Evolutionary conservation across 2,888 invertebrate species (phyloP).

Genomic region (Rotaria socialis): DNA sequence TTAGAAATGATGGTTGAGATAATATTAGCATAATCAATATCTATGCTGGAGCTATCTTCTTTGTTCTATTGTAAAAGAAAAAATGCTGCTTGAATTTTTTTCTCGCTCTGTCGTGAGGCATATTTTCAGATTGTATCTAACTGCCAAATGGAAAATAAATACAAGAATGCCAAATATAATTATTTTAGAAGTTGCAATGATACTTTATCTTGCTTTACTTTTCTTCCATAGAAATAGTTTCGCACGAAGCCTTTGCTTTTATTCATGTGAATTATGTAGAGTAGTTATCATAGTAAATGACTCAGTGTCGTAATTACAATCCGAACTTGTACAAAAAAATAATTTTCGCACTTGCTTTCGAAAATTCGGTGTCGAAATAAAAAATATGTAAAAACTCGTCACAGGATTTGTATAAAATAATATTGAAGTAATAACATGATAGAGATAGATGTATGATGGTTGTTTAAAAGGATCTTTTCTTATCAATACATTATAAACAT

Average conservation of each 20-base stretch:
- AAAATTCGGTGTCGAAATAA: not conserved
- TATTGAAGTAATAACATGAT: conserved; percentile 2
- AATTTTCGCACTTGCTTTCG: not conserved
- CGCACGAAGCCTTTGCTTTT: not conserved
- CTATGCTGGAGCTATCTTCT: no score
- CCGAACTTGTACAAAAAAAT: not conserved
- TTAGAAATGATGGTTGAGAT: no score
- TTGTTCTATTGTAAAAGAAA: no score
- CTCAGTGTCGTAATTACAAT: not conserved
- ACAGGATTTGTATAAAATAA: not conserved
- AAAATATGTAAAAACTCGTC: not conserved
- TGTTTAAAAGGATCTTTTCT: not conserved
- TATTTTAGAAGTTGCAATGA: no score
- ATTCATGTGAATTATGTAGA: not conserved
- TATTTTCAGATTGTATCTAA: no score
- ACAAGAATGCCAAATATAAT: no score
- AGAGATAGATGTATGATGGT: not conserved
- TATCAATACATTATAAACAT: not conserved
- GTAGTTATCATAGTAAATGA: not conserved
- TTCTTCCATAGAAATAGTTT: no score
- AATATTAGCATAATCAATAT: no score
- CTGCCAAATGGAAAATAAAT: no score
- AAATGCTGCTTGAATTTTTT: no score
- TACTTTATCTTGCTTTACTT: no score
- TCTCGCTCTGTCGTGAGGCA: no score